phyloP scores from a whole-genome alignment of 2,113 vertebrate genomes.

The Rhinogobius similis region DNA sequence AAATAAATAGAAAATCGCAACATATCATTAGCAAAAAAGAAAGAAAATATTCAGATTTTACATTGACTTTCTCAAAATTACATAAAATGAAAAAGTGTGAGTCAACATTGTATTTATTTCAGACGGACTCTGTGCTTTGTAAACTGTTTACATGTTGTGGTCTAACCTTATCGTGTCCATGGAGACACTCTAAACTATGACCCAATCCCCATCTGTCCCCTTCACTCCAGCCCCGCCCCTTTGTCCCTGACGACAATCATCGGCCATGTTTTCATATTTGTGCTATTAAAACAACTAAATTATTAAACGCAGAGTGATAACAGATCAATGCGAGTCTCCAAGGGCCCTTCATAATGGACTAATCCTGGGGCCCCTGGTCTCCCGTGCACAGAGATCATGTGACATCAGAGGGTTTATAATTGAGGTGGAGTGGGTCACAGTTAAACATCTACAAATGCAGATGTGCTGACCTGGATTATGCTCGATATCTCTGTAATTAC shows the following conservation, averaged over 20 bases:
- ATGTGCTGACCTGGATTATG: too few species aligned
- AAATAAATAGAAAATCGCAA: too few species aligned
- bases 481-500: too few species aligned
- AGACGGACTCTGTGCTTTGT: too few species aligned
- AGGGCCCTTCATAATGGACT: conserved; percentile 94
- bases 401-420: background rate
- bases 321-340: conserved; percentile 88
- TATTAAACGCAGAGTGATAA: conserved; percentile 89
- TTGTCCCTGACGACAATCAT: conserved; percentile 52
- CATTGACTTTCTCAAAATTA: too few species aligned
- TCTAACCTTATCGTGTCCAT: background rate
- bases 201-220: conserved; percentile 9
- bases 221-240: conserved; percentile 14
- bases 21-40: too few species aligned
- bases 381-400: conserved; percentile 22
- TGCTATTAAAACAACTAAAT: conserved; percentile 87
- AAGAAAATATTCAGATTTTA: too few species aligned
- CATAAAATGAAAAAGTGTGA: too few species aligned
- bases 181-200: background rate
- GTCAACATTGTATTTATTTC: too few species aligned
- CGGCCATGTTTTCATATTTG: conserved; percentile 64
- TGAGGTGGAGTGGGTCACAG: too few species aligned
- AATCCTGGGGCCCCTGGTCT: conserved; percentile 79
- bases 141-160: background rate
- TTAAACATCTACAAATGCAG: too few species aligned